These are phyloP conservation scores for Sebastes dallii DNA, from an alignment of 2,797 vertebrate species.

Conservation along the genomic window DNA sequence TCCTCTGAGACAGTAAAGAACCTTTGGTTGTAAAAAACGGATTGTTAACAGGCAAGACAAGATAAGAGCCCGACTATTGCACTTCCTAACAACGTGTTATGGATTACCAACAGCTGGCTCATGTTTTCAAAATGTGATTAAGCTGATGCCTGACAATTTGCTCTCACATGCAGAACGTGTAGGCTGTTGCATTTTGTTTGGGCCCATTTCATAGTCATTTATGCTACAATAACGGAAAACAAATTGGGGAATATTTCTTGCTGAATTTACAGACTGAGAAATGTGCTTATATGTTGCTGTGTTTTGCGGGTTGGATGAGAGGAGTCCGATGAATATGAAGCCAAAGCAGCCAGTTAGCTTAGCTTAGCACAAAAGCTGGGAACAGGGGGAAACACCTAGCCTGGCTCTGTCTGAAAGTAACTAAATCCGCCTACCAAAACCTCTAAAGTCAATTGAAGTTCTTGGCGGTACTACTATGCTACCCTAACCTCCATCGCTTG, in stretches of 20 bases:
- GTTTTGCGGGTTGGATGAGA: neutral
- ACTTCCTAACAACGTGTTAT: constrained; percentile 50
- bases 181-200: neutral
- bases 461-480: too few species aligned
- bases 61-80: constrained; percentile 43
- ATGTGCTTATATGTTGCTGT: neutral
- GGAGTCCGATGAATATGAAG: neutral
- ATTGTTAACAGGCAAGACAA: constrained; percentile 53
- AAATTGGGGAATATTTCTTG: neutral
- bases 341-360: neutral
- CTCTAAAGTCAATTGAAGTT: neutral
- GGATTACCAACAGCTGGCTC: constrained; percentile 59
- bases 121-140: constrained; percentile 33
- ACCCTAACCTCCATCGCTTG: too few species aligned
- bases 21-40: constrained; percentile 48
- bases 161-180: neutral
- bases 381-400: neutral
- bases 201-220: neutral
- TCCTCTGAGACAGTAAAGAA: constrained; percentile 5
- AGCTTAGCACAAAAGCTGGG: neutral
- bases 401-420: neutral
- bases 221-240: neutral
- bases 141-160: constrained; percentile 3
- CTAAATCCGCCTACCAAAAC: neutral
- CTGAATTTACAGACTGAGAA: neutral